Evolutionary conservation across 2,113 vertebrate species (phyloP), one percentile per base, ranked within the genome.

Genomic region (Setophaga kirtlandii): DNA sequence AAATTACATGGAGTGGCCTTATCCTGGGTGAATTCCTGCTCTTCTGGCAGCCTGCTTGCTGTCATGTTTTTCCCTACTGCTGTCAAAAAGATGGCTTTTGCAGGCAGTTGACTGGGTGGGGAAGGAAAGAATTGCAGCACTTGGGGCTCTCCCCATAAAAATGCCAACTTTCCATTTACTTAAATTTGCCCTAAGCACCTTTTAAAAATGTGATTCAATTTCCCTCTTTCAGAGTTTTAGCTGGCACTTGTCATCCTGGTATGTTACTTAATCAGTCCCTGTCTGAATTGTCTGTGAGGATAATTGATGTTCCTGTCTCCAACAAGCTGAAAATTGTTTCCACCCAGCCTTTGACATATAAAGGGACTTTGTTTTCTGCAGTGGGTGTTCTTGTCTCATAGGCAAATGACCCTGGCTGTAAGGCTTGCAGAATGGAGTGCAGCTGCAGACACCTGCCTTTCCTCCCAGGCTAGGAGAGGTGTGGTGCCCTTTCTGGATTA

Each of bases 321-420:
- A 92, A 83, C 67, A 83, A 93, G 50, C 71, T 67, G 92, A 77
- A 94, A 96, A 86, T 74, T 74, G 75, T 64, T 73, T 20, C 41
- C 37, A 37, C 44, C 22, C 47, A 81, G 68, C 30, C 64, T 94
- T 70, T 86, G 84, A 75, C 78, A 68, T 41, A 89, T 71, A 97
- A 93, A 94, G 86, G 79, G 68, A 74, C 68, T 91, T 89, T 88
- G 64, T 94, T 96, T 90, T 47, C 76, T 86, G 69, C 75, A 42
- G 86, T 77, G 70, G 47, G 50, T 77, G 55, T 70, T 94, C 87
- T 70, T 74, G 70, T 88, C 80, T 90, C 53, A 62, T 33, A 93
- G 86, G 58, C 49, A 92, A 92, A 94, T 84, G 64, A 84, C 49
- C 49, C 33, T 0, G 5, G 47, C 75, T 71, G 63, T 60, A 58